A percentile compares a stretch with the other conserved stretches of the same genome.
These are phyloP conservation scores for Pseudorectes ferrugineus DNA, from an alignment of 2,113 vertebrate genomes.

Conservation along the genomic window DNA sequence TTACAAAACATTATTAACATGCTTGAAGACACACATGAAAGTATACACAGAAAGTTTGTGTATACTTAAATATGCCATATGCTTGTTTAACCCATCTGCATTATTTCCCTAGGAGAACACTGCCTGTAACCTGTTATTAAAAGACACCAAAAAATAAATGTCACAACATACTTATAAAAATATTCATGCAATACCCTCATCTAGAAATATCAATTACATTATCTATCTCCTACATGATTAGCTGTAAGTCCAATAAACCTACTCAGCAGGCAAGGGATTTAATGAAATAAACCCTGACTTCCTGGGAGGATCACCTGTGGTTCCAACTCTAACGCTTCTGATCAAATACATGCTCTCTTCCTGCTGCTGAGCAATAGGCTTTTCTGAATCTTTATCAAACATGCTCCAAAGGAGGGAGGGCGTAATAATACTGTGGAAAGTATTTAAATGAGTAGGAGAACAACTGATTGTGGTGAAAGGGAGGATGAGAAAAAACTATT, in stretches of 20 bases:
- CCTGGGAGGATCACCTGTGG: constrained; percentile 29
- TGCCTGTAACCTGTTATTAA: not conserved
- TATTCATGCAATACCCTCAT: not conserved
- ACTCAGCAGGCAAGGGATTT: constrained; percentile 44
- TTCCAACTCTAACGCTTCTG: constrained; percentile 48
- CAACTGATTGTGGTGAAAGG: not conserved
- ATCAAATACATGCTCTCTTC: constrained; percentile 46
- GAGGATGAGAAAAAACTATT: not conserved
- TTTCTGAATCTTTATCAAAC: constrained; percentile 35
- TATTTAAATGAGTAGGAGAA: not conserved
- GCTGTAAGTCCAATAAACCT: constrained; percentile 56
- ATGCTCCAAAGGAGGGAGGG: not conserved
- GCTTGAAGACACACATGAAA: not conserved
- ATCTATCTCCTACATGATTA: constrained; percentile 17
- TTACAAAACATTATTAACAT: not conserved
- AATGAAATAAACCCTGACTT: constrained; percentile 53
- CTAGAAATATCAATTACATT: constrained; percentile 34
- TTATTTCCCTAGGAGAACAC: not conserved
- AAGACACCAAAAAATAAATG: constrained; percentile 24
- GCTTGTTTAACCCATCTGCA: not conserved
- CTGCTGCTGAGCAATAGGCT: constrained; percentile 15
- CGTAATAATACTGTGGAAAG: not conserved
- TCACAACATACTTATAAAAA: constrained; percentile 11
- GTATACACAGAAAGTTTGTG: not conserved
- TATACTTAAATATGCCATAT: not conserved